Conservation (phyloP, 2,113 vertebrate species). For the Tor tambroides region DNA sequence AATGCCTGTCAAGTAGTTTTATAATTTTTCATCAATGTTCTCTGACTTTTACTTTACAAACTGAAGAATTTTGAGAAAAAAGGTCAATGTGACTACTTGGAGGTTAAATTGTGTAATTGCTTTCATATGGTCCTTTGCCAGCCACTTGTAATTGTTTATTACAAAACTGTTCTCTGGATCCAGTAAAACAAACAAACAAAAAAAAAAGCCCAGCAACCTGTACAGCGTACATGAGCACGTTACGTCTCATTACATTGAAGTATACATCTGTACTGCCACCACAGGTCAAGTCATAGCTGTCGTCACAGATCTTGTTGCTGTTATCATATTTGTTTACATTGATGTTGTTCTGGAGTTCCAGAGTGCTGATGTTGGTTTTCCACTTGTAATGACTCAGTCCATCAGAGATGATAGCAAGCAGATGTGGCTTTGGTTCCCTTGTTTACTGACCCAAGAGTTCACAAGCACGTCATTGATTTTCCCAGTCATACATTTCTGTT, state of each 20-base stretch:
- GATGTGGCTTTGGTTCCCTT: constrained; percentile 38
- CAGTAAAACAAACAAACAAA: neutral
- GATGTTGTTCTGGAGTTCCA: constrained; percentile 34
- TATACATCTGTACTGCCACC: constrained; percentile 13
- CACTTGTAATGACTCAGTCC: neutral
- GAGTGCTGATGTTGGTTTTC: constrained; percentile 15
- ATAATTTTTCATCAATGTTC: constrained; percentile 50
- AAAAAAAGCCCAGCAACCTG: neutral
- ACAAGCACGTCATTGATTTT: constrained; percentile 29
- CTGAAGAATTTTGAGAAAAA: constrained; percentile 37
- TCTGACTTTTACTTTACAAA: constrained; percentile 32
- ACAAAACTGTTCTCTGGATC: neutral
- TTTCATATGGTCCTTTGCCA: neutral
- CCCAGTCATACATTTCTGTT: constrained; percentile 13
- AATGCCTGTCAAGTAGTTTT: constrained; percentile 49
- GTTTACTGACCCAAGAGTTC: constrained; percentile 35
- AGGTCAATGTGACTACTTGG: neutral
- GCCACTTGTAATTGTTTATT: neutral
- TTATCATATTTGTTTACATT: constrained; percentile 40
- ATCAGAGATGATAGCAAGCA: constrained; percentile 5
- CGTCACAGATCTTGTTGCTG: constrained; percentile 29
- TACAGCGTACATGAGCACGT: constrained; percentile 12
- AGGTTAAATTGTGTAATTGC: constrained; percentile 20
- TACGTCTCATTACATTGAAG: constrained; percentile 8
- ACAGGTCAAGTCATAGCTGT: constrained; percentile 15